phyloP scores from a whole-genome alignment of 2,888 invertebrate genomes.

The Erebia aethiops region DNA sequence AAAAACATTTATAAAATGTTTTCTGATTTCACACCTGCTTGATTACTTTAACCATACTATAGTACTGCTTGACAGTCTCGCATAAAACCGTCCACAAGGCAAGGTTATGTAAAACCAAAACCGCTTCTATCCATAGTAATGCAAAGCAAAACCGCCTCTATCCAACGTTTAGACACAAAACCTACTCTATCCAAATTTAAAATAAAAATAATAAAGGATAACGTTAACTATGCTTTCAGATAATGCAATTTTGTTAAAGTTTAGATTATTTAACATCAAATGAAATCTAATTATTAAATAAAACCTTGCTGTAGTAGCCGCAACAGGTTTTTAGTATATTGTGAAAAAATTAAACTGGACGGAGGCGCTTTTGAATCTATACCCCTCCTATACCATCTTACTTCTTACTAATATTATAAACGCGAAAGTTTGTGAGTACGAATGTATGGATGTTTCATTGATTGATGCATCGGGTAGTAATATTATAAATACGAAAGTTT shows the following conservation, averaged over 20 bases:
- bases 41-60: conserved; percentile 5
- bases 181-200: conserved; percentile 21
- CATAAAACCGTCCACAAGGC: conserved; percentile 20
- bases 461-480: too few relatives aligned
- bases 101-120: conserved; percentile 17
- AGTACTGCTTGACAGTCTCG: not conserved
- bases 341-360: conserved; percentile 20
- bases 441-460: too few relatives aligned
- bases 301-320: conserved; percentile 20
- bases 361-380: conserved; percentile 20
- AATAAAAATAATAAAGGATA: conserved; percentile 12
- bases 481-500: too few relatives aligned
- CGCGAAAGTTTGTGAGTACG: too few relatives aligned
- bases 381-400: too few relatives aligned
- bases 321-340: conserved; percentile 25
- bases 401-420: too few relatives aligned
- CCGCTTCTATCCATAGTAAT: conserved; percentile 19
- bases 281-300: conserved; percentile 20
- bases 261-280: conserved; percentile 28
- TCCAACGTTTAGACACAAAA: conserved; percentile 23
- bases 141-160: conserved; percentile 26
- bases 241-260: conserved; percentile 24
- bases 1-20: conserved; percentile 12
- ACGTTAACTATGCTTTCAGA: conserved; percentile 17
- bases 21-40: conserved; percentile 15